phyloP scores from a whole-genome alignment of 2,888 invertebrate species.

The Pasiphila rectangulata region DNA sequence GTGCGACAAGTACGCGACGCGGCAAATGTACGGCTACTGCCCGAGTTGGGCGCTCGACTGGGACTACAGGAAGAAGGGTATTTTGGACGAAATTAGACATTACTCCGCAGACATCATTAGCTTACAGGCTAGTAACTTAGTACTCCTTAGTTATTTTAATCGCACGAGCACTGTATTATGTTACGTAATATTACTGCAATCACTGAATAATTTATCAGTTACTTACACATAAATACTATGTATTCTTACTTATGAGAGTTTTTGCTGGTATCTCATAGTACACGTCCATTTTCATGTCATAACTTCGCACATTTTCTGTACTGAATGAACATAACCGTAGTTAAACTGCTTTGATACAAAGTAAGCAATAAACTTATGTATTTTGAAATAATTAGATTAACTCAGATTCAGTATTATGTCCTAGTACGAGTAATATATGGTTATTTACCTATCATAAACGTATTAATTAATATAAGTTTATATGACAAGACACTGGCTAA shows the following conservation, averaged over 20 bases:
- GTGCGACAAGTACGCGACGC: slow-evolving; percentile 99
- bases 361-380: slow-evolving; percentile 14
- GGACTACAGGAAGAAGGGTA: slow-evolving; percentile 99
- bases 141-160: slow-evolving; percentile 36
- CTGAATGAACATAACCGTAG: slow-evolving; percentile 28
- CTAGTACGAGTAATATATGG: neutral
- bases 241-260: slow-evolving; percentile 14
- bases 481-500: no score
- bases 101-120: slow-evolving; percentile 99
- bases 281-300: slow-evolving; percentile 34
- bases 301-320: slow-evolving; percentile 29
- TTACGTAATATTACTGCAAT: slow-evolving; percentile 24
- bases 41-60: slow-evolving; percentile 99
- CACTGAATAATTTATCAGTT: slow-evolving; percentile 23
- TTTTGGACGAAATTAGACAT: slow-evolving; percentile 97
- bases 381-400: slow-evolving; percentile 11
- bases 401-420: neutral
- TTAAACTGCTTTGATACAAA: slow-evolving; percentile 23
- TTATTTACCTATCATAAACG: neutral
- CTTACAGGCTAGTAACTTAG: slow-evolving; percentile 73
- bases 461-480: no score
- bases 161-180: slow-evolving; percentile 33
- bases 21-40: slow-evolving; percentile 99
- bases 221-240: slow-evolving; percentile 17
- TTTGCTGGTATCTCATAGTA: slow-evolving; percentile 31